phyloP scores from a whole-genome alignment of 2,113 vertebrate species.

The Clinocottus analis region DNA sequence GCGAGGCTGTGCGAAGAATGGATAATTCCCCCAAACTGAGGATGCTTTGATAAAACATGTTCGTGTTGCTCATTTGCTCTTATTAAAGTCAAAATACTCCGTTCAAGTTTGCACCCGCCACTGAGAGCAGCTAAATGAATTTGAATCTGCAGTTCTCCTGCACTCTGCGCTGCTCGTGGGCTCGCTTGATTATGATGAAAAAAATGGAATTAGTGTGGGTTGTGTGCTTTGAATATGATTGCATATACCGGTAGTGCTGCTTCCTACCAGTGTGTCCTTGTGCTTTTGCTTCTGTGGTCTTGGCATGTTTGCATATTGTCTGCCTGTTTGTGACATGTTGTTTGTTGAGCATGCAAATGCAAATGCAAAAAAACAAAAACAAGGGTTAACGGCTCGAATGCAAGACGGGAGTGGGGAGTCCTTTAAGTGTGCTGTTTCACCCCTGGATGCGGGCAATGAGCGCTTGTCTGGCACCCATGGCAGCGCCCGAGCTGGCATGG shows the following conservation, averaged over 20 bases:
- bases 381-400: conserved; percentile 62
- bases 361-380: conserved; percentile 63
- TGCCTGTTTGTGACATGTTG: conserved; percentile 78
- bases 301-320: conserved; percentile 83
- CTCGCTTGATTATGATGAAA: conserved; percentile 62
- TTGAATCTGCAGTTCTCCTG: conserved; percentile 74
- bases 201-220: conserved; percentile 60
- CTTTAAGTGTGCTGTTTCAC: conserved; percentile 52
- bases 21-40: conserved; percentile 66
- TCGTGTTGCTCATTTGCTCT: conserved; percentile 75
- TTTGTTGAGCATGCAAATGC: conserved; percentile 80
- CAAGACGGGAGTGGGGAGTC: conserved; percentile 59
- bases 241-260: conserved; percentile 64
- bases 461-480: conserved; percentile 48
- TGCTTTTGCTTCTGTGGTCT: conserved; percentile 78
- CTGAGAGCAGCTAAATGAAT: conserved; percentile 66
- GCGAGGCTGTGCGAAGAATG: conserved; percentile 65
- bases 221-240: conserved; percentile 77
- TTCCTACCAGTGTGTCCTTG: conserved; percentile 56
- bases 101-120: conserved; percentile 72
- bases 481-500: conserved; percentile 58
- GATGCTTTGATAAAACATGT: conserved; percentile 72
- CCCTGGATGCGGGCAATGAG: conserved; percentile 44
- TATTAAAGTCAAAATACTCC: conserved; percentile 80
- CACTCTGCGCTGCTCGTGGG: conserved; percentile 61